phyloP scores from a whole-genome alignment of 2,797 vertebrate species.

The Pteropus rufus region DNA sequence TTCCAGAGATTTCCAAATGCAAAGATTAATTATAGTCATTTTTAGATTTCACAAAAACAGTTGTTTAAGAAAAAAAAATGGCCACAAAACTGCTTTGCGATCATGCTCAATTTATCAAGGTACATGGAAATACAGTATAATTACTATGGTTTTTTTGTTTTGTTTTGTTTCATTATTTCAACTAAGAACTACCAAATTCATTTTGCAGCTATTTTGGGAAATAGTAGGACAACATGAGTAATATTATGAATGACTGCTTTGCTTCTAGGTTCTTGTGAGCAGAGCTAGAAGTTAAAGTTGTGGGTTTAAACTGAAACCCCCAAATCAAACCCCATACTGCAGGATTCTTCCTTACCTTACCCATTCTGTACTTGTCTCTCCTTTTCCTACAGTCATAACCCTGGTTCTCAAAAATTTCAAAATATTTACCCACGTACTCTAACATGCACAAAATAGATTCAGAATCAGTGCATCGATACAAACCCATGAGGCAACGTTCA shows the following conservation, averaged over 20 bases:
- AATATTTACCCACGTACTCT: not conserved
- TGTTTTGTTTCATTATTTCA: not conserved
- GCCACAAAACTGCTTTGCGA: not conserved
- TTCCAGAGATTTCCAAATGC: conserved; percentile 40
- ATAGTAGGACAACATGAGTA: not conserved
- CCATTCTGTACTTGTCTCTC: not conserved
- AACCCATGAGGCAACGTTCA: not conserved
- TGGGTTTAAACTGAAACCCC: not conserved
- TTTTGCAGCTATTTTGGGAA: not conserved
- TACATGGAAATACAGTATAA: not conserved
- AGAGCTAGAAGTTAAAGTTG: not conserved
- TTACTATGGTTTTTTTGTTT: not conserved
- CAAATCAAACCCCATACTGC: not conserved
- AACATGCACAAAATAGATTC: not conserved
- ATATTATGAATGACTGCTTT: not conserved
- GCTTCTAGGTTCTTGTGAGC: not conserved
- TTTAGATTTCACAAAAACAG: not conserved
- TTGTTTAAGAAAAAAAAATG: not conserved
- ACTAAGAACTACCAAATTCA: not conserved
- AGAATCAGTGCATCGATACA: not conserved
- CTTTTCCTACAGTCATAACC: not conserved
- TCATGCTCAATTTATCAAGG: not conserved
- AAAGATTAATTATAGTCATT: not conserved
- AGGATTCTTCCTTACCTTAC: not conserved
- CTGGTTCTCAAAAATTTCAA: not conserved